Percentiles rank a stretch among this genome's conserved stretches.
These are phyloP conservation scores for Lepus oiostolus DNA, from an alignment of 2,797 vertebrate genomes.

Conservation along the genomic window DNA sequence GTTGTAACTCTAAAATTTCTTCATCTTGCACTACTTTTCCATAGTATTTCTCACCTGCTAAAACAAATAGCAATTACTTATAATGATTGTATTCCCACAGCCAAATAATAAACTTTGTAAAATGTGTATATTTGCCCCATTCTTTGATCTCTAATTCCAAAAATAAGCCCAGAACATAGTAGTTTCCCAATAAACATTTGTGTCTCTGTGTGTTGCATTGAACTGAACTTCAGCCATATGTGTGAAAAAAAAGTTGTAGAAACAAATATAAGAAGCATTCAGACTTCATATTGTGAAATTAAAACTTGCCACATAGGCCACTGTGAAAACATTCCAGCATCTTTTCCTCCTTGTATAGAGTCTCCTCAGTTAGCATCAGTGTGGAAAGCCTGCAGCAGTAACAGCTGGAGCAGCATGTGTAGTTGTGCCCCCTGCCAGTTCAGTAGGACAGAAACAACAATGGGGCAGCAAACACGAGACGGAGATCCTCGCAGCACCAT, in stretches of 20 bases:
- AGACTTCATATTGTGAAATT: not conserved
- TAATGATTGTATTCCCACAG: not conserved
- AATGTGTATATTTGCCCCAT: not conserved
- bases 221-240: not conserved
- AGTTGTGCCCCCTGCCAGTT: not conserved
- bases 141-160: not conserved
- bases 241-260: not conserved
- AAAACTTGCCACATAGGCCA: not conserved
- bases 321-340: not conserved
- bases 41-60: not conserved
- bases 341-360: not conserved
- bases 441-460: not conserved
- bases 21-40: not conserved
- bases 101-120: not conserved
- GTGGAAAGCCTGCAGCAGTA: constrained; percentile 2
- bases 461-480: not conserved
- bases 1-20: not conserved
- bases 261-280: not conserved
- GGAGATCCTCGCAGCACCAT: not conserved
- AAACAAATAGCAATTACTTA: not conserved
- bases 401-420: constrained; percentile 54
- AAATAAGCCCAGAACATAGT: not conserved
- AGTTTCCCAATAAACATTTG: constrained; percentile 30
- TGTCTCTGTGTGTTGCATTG: not conserved
- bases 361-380: constrained; percentile 18